A percentile compares a stretch with the other conserved stretches of the same genome.
phyloP scores from a whole-genome alignment of 2,113 vertebrate species.

The Syngnathus floridae region DNA sequence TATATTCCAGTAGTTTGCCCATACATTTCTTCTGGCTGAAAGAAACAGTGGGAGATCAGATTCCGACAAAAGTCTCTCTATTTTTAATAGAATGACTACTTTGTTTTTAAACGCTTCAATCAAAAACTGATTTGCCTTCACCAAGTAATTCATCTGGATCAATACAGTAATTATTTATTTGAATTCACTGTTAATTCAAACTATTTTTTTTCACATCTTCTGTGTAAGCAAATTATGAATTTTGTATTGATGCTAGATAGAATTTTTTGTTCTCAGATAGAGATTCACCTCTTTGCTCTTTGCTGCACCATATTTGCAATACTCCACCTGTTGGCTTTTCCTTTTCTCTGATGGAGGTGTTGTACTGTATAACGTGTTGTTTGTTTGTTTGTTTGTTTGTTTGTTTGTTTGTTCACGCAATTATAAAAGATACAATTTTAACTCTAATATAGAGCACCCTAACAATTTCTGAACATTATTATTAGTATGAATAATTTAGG shows the following conservation, averaged over 20 bases:
- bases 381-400: too few species aligned
- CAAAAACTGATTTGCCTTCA: neutral
- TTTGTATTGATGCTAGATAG: neutral
- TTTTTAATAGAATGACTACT: neutral
- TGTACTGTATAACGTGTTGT: neutral
- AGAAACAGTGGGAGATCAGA: neutral
- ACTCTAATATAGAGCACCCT: neutral
- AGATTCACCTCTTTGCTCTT: neutral
- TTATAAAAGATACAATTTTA: neutral
- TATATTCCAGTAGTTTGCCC: conserved; percentile 91
- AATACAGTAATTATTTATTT: too few species aligned
- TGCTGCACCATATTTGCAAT: neutral
- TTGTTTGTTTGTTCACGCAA: neutral
- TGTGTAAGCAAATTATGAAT: neutral
- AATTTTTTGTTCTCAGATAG: neutral
- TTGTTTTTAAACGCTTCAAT: neutral
- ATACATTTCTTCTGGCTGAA: conserved; percentile 97
- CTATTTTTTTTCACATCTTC: too few species aligned
- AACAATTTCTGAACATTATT: neutral
- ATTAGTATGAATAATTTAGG: neutral
- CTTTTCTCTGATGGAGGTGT: neutral
- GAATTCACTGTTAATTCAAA: too few species aligned
- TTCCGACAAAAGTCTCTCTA: neutral
- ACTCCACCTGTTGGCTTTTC: neutral
- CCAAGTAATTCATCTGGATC: too few species aligned